Evolutionary conservation across 1,140 invertebrate species (phyloP).

Genomic region (Acyrthosiphon pisum): DNA sequence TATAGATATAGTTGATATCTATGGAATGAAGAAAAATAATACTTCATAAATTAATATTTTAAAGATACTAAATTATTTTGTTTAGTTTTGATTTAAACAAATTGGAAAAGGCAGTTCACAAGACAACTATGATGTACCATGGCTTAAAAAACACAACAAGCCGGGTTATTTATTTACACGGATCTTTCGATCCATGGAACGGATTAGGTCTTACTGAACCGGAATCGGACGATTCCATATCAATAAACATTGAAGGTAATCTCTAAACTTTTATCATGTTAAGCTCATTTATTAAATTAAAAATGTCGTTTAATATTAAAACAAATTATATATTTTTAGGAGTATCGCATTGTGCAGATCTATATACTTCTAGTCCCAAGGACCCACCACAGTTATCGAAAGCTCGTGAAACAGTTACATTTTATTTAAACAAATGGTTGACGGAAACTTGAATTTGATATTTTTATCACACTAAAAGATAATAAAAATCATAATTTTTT

Average conservation of each 20-base stretch:
- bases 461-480: background rate
- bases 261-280: background rate
- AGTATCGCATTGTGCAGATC: background rate
- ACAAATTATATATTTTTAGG: background rate
- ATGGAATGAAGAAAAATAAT: no score
- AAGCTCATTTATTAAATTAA: background rate
- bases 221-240: background rate
- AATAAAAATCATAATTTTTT: background rate
- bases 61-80: background rate
- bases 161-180: background rate
- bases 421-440: background rate
- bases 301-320: background rate
- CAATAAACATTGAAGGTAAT: background rate
- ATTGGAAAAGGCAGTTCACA: background rate
- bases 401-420: background rate
- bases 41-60: no score
- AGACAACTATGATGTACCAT: background rate
- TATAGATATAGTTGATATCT: no score
- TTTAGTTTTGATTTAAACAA: background rate
- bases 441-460: background rate
- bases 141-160: background rate
- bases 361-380: background rate
- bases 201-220: background rate
- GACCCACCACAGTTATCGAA: background rate
- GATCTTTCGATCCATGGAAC: background rate